Evolutionary conservation across 2,888 invertebrate genomes (phyloP), one percentile per base, ranked within the genome.

Genomic region (Rapana venosa): DNA sequence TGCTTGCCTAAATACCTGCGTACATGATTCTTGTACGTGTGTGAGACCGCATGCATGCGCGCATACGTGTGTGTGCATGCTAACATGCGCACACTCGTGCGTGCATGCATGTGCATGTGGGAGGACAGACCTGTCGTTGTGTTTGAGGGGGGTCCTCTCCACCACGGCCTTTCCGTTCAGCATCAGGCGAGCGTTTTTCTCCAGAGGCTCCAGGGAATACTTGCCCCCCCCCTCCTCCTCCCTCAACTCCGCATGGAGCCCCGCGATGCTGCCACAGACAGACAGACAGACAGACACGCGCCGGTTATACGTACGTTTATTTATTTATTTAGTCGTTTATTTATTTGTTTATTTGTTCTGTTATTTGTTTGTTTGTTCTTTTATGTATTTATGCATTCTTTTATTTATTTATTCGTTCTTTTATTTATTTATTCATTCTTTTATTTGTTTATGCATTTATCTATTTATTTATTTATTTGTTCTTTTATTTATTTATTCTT

Each of bases 161-260:
- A 96, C 95, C 1, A 97, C 95, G 32, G 95, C 95, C 86, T 96
- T 96, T 35, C 97, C 97, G 93, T 97, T 97, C 79, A 97, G 95
- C 35, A 97, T 94, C 32, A 97, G 95, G 56, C 96, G 92, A 58
- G 96, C 95, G 89, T 96, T 95, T 13, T 94, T 93, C 66, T 94
- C 94, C 61, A 92, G 93, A 81, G 95, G 96, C 92, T 96, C 96
- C 86, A 96, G 93, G 91, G 93, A 94, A 92, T 96, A 94, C 66
- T 84, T 90, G 84, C 70, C 84, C 13, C 88, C 95, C 90, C 94
- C 93, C 90, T 94, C 94, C 90, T 95, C 94, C 93, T 96, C 92
- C 58, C 92, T 92, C 70, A 97, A 93, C 2, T 95, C 93, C 0
- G 97, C 97, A 92, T 97, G 97, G 58, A 96, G 94, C 58, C 96